Conservation (phyloP, 2,113 vertebrate species). For the Crocuta crocuta region DNA sequence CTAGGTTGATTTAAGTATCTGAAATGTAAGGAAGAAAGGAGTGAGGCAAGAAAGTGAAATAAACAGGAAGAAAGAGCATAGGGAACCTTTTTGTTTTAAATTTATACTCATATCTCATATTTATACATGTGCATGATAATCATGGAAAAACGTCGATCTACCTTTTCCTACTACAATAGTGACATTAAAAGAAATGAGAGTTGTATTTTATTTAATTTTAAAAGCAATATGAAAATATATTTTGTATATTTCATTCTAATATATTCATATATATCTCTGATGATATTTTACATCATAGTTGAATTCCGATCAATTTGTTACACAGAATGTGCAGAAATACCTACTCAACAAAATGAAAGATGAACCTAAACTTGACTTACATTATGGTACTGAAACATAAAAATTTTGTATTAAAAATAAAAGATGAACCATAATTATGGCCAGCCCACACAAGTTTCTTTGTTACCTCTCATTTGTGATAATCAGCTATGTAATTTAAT, state of each 20-base stretch:
- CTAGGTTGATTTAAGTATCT: not conserved
- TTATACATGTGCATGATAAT: not conserved
- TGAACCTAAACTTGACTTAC: not conserved
- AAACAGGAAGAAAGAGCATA: not conserved
- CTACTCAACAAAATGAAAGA: not conserved
- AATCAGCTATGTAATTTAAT: not conserved
- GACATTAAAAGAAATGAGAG: not conserved
- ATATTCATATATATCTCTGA: not conserved
- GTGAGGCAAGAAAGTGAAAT: not conserved
- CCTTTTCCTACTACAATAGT: not conserved
- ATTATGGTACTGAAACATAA: not conserved
- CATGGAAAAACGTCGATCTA: not conserved
- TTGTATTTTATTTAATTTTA: constrained; percentile 35
- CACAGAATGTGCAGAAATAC: not conserved
- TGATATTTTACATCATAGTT: not conserved
- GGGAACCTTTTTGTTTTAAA: not conserved
- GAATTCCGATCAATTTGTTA: not conserved
- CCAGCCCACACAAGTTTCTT: not conserved
- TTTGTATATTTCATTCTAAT: constrained; percentile 31
- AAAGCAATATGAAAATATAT: not conserved
- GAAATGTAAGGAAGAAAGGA: not conserved
- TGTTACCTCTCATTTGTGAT: not conserved
- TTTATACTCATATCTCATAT: not conserved
- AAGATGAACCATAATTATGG: not conserved
- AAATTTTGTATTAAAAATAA: not conserved